These are phyloP conservation scores for Albula glossodonta DNA, from an alignment of 2,113 vertebrate genomes.

Conservation along the genomic window DNA sequence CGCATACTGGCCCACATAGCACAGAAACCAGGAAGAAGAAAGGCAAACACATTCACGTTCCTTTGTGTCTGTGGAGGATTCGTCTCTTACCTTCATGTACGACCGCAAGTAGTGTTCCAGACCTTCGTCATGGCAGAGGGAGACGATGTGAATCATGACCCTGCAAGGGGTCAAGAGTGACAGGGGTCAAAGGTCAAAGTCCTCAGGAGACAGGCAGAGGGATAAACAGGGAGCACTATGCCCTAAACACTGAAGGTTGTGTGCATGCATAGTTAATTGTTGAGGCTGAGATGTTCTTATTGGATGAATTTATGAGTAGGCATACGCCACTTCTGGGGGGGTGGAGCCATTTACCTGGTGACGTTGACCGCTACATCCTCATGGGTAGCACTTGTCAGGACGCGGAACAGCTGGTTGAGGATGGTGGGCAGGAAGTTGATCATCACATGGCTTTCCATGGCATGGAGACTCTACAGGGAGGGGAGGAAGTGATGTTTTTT, in stretches of 20 bases:
- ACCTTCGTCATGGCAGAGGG: conserved; percentile 97
- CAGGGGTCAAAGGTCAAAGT: background rate
- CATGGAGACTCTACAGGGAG: conserved; percentile 83
- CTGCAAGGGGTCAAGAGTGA: conserved; percentile 59
- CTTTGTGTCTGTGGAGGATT: no score
- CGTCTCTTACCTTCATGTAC: conserved; percentile 85
- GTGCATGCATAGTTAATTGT: background rate
- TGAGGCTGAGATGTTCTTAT: background rate
- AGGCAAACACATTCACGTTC: no score
- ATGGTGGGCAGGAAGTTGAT: conserved; percentile 93
- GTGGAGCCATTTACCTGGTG: conserved; percentile 73
- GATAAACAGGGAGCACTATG: background rate
- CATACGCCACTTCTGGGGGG: background rate
- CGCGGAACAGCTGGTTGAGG: conserved; percentile 92
- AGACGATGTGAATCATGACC: conserved; percentile 96
- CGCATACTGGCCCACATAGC: no score
- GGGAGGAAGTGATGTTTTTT: background rate
- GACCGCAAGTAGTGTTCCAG: conserved; percentile 93
- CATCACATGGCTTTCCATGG: conserved; percentile 94
- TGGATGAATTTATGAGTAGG: no score
- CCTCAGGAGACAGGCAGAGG: background rate
- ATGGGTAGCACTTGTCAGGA: conserved; percentile 85
- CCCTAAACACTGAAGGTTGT: no score
- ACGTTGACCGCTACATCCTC: conserved; percentile 95
- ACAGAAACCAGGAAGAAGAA: no score